Percentiles rank a stretch among this genome's conserved stretches.
Evolutionary conservation across 2,797 vertebrate genomes (phyloP).

Genomic region (Margarornis squamiger): DNA sequence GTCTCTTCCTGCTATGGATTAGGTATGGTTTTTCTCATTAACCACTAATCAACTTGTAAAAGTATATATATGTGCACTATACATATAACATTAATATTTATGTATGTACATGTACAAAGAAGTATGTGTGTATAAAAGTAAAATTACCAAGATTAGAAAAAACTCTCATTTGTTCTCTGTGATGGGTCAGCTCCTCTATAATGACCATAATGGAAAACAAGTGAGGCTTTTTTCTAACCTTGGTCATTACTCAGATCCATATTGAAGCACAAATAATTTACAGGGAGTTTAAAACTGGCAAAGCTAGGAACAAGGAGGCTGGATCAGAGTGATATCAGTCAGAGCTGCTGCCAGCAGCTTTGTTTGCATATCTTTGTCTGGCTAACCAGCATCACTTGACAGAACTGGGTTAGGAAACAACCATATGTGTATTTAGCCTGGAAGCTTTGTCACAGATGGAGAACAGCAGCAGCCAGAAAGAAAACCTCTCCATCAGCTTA

Average conservation of each 20-base stretch:
- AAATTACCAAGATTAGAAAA: not conserved
- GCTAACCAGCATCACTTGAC: conserved; percentile 38
- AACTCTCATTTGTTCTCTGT: not conserved
- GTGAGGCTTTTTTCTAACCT: not conserved
- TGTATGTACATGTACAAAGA: not conserved
- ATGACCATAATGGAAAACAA: not conserved
- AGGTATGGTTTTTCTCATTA: not conserved
- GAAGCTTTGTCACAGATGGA: conserved; percentile 46
- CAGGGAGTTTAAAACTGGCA: not conserved
- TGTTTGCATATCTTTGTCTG: conserved; percentile 31
- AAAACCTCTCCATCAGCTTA: not conserved
- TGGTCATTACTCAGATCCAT: not conserved
- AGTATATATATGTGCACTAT: not conserved
- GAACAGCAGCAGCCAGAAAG: conserved; percentile 27
- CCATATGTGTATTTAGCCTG: conserved; percentile 56
- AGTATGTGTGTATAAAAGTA: not conserved
- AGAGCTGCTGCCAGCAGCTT: conserved; percentile 24
- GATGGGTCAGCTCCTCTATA: not conserved
- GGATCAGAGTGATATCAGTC: not conserved
- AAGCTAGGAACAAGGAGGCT: not conserved
- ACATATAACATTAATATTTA: not conserved
- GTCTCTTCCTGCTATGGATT: not conserved
- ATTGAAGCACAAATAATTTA: not conserved
- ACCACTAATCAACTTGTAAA: not conserved
- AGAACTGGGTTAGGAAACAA: conserved; percentile 54